Percentiles rank a stretch among this genome's conserved stretches.
These are phyloP conservation scores for Hyalella azteca DNA, from an alignment of 2,888 invertebrate genomes.

Conservation along the genomic window DNA sequence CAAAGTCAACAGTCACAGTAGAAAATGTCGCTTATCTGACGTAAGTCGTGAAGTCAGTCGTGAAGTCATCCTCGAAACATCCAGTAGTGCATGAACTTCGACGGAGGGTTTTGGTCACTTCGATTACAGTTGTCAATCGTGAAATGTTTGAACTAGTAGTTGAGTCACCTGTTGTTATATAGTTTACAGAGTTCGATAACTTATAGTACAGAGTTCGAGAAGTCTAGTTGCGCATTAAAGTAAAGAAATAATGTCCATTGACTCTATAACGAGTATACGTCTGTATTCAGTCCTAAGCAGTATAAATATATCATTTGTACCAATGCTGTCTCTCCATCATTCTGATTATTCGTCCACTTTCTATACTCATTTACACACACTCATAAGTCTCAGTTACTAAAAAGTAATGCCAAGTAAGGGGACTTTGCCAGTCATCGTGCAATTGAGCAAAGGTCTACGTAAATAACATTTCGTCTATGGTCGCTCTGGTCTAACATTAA, in stretches of 20 bases:
- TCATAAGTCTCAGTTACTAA: background rate
- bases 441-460: background rate
- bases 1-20: too few relatives aligned
- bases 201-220: conserved; percentile 15
- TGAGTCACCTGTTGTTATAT: too few relatives aligned
- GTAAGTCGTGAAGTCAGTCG: too few relatives aligned
- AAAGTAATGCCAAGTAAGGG: conserved; percentile 24
- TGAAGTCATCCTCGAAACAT: too few relatives aligned
- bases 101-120: too few relatives aligned
- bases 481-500: background rate
- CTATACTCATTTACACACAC: background rate
- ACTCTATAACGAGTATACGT: conserved; percentile 27
- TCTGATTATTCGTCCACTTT: background rate
- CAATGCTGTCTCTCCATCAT: background rate
- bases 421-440: background rate
- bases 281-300: conserved; percentile 7
- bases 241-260: conserved; percentile 26
- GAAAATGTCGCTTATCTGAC: too few relatives aligned
- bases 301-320: conserved; percentile 21
- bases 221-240: background rate
- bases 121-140: too few relatives aligned
- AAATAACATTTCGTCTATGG: too few relatives aligned
- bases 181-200: too few relatives aligned
- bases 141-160: too few relatives aligned
- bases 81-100: too few relatives aligned